Base-by-base conservation (phyloP, 2,797 vertebrate species). In the Rhinophrynus dorsalis region DNA sequence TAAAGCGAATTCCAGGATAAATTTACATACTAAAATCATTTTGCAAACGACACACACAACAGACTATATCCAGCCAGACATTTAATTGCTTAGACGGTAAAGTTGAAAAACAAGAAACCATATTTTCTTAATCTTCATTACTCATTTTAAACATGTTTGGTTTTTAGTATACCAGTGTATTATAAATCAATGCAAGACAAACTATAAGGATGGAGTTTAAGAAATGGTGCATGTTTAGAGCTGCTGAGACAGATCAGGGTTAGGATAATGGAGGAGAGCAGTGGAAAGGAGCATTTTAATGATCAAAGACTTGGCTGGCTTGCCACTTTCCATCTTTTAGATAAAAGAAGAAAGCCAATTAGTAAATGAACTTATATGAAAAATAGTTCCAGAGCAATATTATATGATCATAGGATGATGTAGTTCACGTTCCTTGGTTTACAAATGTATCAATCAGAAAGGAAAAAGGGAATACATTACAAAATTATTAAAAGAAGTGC, bases 311-410 rank as follows among this genome's bases (percentile, higher is more conserved):
- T 51, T 13, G 3, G 26, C 26, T 50, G 24, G 55, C 59, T 56
- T 23, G 33, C 40, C 29, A 54, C 32, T 33, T 37, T 40, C n/a
- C 18, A 11, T 51, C 37, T 27, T 18, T 21, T 24, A 52, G 54
- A 72, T 72, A 59, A 72, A 66, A 73, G 55, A 27, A 60, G 15
- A 33, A 30, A 45, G 29, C 62, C 69, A 73, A 73, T 73, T 73
- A 73, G 69, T 18, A 60, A 66, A 65, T 73, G 69, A 66, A 56
- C 51, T 63, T 57, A 29, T 38, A 26, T 40, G 68, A 38, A 37
- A 66, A 44, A 21, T 10, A 59, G 45, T 51, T 52, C 54, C 9
- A 17, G 59, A 48, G 69, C 62, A 65, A 66, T 60, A 45, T 66
- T 26, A 37, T 73, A 54, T 73, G 69, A 73, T 73, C 62, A 73